Percentiles rank a stretch among this genome's conserved stretches.
These are phyloP conservation scores for Anaspis maculata DNA, from an alignment of 2,888 invertebrate genomes.

Conservation along the genomic window DNA sequence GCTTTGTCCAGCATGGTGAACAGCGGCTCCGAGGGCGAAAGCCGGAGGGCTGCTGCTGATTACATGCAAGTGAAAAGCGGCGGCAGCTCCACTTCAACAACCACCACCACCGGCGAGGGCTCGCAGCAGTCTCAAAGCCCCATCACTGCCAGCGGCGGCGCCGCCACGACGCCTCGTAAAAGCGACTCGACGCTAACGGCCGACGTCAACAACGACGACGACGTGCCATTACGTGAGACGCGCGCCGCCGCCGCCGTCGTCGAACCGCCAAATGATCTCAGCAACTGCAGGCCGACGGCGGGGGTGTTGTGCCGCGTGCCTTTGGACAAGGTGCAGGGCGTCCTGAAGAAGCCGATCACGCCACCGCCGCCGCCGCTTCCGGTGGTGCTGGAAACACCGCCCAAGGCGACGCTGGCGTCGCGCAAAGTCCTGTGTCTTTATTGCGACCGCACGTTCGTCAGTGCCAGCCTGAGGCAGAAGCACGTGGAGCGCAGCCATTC, in stretches of 20 bases:
- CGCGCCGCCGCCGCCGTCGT: constrained; percentile 27
- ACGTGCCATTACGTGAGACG: constrained; percentile 17
- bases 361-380: constrained; percentile 21
- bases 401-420: constrained; percentile 13
- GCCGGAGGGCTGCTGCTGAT: constrained; percentile 27
- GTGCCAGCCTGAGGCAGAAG: constrained; percentile 38
- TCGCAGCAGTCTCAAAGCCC: constrained; percentile 23
- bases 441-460: constrained; percentile 42
- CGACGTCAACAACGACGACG: constrained; percentile 16
- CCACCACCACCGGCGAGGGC: neutral
- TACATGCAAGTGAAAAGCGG: constrained; percentile 26
- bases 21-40: constrained; percentile 33
- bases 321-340: constrained; percentile 33
- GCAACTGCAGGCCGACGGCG: constrained; percentile 13
- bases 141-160: constrained; percentile 21
- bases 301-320: constrained; percentile 37
- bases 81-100: neutral
- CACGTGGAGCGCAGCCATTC: constrained; percentile 43
- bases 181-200: constrained; percentile 26
- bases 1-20: constrained; percentile 32
- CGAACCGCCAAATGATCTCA: constrained; percentile 26
- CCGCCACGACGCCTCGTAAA: constrained; percentile 18
- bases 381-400: constrained; percentile 15
- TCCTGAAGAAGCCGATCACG: constrained; percentile 5
- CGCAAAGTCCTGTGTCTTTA: constrained; percentile 40